Conservation (phyloP, 2,797 vertebrate genomes). For the Limosa lapponica region DNA sequence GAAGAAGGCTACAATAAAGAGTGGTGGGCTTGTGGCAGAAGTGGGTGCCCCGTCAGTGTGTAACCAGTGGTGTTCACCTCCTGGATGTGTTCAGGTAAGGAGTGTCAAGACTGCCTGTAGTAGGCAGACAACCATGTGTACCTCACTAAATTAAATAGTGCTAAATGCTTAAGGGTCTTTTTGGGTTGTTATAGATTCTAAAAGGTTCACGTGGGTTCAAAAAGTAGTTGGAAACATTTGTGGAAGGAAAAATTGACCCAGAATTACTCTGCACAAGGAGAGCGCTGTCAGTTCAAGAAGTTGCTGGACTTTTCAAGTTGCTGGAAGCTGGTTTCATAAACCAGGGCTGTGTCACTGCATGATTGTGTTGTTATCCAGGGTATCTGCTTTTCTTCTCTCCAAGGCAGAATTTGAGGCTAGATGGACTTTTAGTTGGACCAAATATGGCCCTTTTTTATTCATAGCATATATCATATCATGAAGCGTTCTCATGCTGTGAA, state of each 20-base stretch:
- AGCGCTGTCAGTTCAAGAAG: accelerated
- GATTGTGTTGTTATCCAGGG: background rate
- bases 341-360: background rate
- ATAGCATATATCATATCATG: background rate
- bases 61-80: background rate
- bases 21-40: background rate
- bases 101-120: background rate
- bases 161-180: background rate
- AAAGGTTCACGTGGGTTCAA: background rate
- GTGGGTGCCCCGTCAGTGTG: background rate
- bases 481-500: background rate
- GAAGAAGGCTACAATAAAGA: background rate
- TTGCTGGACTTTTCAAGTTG: background rate
- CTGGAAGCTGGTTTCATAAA: background rate
- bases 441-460: background rate
- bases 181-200: background rate
- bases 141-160: background rate
- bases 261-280: background rate
- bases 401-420: background rate
- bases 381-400: background rate
- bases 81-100: background rate
- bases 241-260: background rate
- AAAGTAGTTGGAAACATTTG: background rate
- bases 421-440: background rate
- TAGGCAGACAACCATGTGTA: background rate